These are phyloP conservation scores for Phenganax stokvisi DNA, from an alignment of 92 coral and sea anemone genomes.

Conservation along the genomic window DNA sequence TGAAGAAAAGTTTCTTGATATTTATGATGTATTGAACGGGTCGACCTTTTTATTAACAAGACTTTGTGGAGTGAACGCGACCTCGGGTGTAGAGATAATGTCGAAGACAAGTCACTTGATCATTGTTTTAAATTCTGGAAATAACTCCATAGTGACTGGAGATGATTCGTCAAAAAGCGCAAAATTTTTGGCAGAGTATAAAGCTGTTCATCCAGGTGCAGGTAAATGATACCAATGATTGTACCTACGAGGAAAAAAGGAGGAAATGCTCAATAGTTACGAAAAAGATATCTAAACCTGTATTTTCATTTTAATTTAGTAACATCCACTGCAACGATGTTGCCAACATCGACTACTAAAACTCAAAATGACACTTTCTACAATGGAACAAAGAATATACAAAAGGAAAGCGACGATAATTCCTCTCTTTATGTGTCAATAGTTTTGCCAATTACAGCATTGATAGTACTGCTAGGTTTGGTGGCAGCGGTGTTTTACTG, in stretches of 20 bases:
- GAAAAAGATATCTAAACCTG: background rate
- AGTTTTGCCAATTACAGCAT: constrained; percentile 1
- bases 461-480: background rate
- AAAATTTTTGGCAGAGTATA: constrained; percentile 8
- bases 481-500: constrained; percentile 17
- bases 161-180: background rate
- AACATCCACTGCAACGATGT: background rate
- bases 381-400: background rate
- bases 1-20: constrained; percentile 13
- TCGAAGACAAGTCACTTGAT: background rate
- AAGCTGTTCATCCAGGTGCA: background rate
- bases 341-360: background rate
- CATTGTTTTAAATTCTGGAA: constrained; percentile 24
- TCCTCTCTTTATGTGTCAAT: background rate
- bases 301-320: background rate
- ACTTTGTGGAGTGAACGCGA: constrained; percentile 10
- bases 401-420: background rate
- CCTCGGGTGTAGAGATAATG: constrained; percentile 6
- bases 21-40: constrained; percentile 5
- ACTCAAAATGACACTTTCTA: background rate
- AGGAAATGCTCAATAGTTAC: too few relatives aligned
- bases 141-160: background rate
- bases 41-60: constrained; percentile 7
- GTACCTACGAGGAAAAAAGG: too few relatives aligned
- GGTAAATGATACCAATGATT: background rate